Conservation (phyloP, 2,113 vertebrate species). For the Sturnira hondurensis region DNA sequence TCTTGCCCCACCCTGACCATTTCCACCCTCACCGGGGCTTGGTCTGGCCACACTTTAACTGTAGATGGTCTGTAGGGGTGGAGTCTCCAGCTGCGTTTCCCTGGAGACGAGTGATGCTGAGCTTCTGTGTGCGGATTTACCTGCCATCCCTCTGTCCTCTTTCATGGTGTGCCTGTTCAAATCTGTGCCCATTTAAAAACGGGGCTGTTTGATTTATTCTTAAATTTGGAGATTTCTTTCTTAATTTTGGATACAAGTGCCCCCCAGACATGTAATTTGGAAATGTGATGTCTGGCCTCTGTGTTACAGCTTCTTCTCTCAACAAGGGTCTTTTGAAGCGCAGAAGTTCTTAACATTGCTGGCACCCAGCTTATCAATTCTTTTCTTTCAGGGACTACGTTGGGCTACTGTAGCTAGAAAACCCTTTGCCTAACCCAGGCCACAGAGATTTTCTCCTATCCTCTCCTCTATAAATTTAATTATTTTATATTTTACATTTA, state of each 20-base stretch:
- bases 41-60: not conserved
- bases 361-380: not conserved
- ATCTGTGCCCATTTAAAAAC: not conserved
- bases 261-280: not conserved
- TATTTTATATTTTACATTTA: not conserved
- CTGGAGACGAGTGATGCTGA: not conserved
- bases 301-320: not conserved
- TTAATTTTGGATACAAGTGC: not conserved
- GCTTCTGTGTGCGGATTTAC: not conserved
- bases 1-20: no score
- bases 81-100: not conserved
- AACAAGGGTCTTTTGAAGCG: not conserved
- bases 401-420: not conserved
- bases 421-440: not conserved
- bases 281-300: not conserved
- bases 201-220: not conserved
- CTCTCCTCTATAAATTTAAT: not conserved
- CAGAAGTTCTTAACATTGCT: not conserved
- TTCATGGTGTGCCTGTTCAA: not conserved
- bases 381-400: not conserved
- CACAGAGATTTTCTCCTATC: not conserved
- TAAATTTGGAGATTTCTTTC: not conserved
- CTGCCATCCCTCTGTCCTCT: not conserved
- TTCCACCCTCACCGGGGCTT: not conserved
- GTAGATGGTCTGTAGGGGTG: fast-evolving